Percentiles rank a stretch among this genome's conserved stretches.
Conservation (phyloP, 1,140 invertebrate genomes). For the Sipha flava region DNA sequence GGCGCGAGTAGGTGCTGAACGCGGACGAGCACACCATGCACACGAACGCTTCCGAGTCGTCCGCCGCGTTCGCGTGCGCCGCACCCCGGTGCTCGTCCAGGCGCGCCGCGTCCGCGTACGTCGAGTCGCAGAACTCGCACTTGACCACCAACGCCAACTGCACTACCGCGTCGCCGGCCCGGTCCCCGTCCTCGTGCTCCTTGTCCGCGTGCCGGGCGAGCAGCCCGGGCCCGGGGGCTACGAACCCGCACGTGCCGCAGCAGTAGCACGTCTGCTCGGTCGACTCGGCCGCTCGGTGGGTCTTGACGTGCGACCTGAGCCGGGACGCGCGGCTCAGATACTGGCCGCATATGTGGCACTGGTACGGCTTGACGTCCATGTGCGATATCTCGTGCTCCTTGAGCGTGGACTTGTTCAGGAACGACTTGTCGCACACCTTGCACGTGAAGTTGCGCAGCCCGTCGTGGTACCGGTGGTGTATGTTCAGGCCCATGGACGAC, state of each 20-base stretch:
- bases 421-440: constrained; percentile 45
- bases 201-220: constrained; percentile 3
- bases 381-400: constrained; percentile 49
- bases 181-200: neutral
- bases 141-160: constrained; percentile 46
- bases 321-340: constrained; percentile 47
- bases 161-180: constrained; percentile 41
- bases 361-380: constrained; percentile 49
- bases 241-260: constrained; percentile 38
- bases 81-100: constrained; percentile 30
- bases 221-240: neutral
- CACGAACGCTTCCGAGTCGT: constrained; percentile 22
- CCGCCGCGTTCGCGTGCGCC: neutral
- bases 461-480: constrained; percentile 33
- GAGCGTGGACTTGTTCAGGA: constrained; percentile 47
- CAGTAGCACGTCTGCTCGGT: constrained; percentile 43
- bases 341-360: constrained; percentile 49
- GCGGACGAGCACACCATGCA: constrained; percentile 45
- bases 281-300: constrained; percentile 43
- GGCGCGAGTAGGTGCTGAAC: constrained; percentile 48
- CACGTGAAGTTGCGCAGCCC: constrained; percentile 19
- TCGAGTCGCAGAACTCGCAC: constrained; percentile 47
- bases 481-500: constrained; percentile 22
- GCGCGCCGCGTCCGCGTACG: constrained; percentile 39
- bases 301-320: constrained; percentile 46